Evolutionary conservation across 1,140 invertebrate species (phyloP), one percentile per base, ranked within the genome.

Genomic region (Pseudomyrmex pallidus): DNA sequence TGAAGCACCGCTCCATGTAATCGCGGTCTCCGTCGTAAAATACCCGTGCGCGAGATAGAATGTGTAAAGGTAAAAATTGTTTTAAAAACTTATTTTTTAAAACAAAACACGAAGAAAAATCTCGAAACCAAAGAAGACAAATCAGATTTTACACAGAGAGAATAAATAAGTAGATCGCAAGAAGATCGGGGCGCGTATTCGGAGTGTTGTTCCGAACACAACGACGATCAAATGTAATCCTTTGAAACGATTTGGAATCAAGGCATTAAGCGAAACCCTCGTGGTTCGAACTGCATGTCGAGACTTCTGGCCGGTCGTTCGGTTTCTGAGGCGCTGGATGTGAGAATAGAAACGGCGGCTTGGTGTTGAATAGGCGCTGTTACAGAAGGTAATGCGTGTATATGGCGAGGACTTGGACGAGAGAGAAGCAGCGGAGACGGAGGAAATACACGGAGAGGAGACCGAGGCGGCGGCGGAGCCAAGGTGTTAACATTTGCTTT

Each of bases 401-500:
- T 54, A 66, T 67, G 56, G 78, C 59, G 74, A 44, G 61, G 64
- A 72, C 64, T 57, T 62, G 10, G 63, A 68, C 20, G 25, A 48
- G 57, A 48, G 57, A 46, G 35, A 35, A 35, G 35, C 54, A 72
- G 76, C 84, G 59, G 54, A 62, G 80, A 73, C 52, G 54, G 74
- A 61, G 77, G 74, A 62, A 46, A 46, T 72, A 72, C 74, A 73
- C 63, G 25, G 56, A 66, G 35, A 66, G 59, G 59, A 52, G 22
- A 74, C 35, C 20, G 63, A 74, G 74, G 10, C 15, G 68, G 10
- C 15, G 68, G 74, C 82, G 85, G 50, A 77, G 74, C 61, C 64
- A 78, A 91, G 89, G 91, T 91, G 91, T 92, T 92, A 92, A 92
- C 91, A 87, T 90, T 91, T 91, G 87, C 87, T 92, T 92, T 92